Evolutionary conservation across 2,797 vertebrate genomes (phyloP).

Genomic region (Pristis pectinata): DNA sequence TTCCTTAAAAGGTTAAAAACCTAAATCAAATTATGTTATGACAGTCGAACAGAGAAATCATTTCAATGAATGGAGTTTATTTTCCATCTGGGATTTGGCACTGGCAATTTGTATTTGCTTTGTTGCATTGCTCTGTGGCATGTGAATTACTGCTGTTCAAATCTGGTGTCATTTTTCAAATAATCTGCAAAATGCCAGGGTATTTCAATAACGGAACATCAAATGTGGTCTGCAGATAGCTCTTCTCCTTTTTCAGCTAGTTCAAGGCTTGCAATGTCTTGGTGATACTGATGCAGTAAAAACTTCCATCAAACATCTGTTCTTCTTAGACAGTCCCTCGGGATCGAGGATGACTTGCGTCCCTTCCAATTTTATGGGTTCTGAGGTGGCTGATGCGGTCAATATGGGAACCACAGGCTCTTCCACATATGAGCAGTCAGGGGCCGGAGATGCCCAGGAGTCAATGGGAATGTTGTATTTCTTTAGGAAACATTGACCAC

Average conservation of each 20-base stretch:
- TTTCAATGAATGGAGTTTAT: conserved; percentile 5
- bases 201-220: neutral
- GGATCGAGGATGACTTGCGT: no score
- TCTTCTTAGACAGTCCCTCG: no score
- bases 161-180: neutral
- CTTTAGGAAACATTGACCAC: no score
- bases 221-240: neutral
- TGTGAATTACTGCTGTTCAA: neutral
- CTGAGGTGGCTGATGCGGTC: no score
- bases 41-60: neutral
- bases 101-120: neutral
- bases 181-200: neutral
- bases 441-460: no score
- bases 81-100: neutral
- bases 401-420: no score
- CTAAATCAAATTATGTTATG: neutral
- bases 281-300: neutral
- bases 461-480: no score
- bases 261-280: neutral
- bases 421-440: no score
- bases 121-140: neutral
- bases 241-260: neutral
- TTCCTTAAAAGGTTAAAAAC: neutral
- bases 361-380: no score
- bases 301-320: neutral